Evolutionary conservation across 2,888 invertebrate genomes (phyloP).

Genomic region (Sinopyrophorus schimmeli): DNA sequence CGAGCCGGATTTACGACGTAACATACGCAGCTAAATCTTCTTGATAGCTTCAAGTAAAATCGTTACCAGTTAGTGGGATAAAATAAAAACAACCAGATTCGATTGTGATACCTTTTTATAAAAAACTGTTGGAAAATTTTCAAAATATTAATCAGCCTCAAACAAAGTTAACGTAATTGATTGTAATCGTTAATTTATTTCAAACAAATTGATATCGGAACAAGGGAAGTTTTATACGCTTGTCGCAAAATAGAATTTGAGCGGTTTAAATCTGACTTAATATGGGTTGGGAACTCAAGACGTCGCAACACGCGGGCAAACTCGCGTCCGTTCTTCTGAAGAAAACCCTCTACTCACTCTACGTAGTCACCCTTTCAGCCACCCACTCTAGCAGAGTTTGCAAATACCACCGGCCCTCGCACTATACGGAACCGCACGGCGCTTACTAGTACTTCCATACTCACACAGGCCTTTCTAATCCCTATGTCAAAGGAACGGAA

Average conservation of each 20-base stretch:
- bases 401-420: constrained; percentile 45
- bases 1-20: constrained; percentile 39
- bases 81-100: too few species aligned
- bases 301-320: constrained; percentile 42
- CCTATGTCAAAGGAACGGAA: constrained; percentile 47
- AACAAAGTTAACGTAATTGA: too few species aligned
- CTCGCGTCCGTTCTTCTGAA: constrained; percentile 39
- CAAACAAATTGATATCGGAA: too few species aligned
- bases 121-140: too few species aligned
- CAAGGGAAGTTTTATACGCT: too few species aligned
- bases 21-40: constrained; percentile 26
- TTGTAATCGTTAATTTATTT: too few species aligned
- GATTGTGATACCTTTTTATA: too few species aligned
- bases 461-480: constrained; percentile 48
- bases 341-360: constrained; percentile 36
- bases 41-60: constrained; percentile 15
- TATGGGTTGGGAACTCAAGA: constrained; percentile 36
- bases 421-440: constrained; percentile 34
- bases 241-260: constrained; percentile 17
- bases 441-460: constrained; percentile 34
- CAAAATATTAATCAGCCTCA: too few species aligned
- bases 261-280: constrained; percentile 32
- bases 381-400: constrained; percentile 38
- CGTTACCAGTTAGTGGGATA: constrained; percentile 14
- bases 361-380: constrained; percentile 29